Conservation (phyloP, 2,888 invertebrate genomes). For the Leptinotarsa peninsularis region DNA sequence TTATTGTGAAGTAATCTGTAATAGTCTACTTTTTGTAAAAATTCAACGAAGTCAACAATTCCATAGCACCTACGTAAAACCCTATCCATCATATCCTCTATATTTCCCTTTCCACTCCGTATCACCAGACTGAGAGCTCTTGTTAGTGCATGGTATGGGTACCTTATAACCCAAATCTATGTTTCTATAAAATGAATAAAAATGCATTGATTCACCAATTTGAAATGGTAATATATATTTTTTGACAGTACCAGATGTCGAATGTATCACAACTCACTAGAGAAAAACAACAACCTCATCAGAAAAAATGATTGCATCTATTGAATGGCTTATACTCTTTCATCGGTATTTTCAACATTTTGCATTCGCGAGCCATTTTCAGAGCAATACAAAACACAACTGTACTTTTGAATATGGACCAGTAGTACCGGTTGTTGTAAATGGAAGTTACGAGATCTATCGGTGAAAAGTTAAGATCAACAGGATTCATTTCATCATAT, state of each 20-base stretch:
- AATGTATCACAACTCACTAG: background rate
- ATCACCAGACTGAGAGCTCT: too few relatives aligned
- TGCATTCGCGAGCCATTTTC: conserved; percentile 52
- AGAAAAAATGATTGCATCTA: conserved; percentile 31
- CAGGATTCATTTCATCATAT: conserved; percentile 1
- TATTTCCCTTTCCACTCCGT: too few relatives aligned
- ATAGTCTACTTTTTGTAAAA: too few relatives aligned
- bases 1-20: too few relatives aligned
- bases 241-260: background rate
- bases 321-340: conserved; percentile 52
- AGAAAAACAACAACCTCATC: background rate
- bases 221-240: background rate
- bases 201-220: background rate
- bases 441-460: conserved; percentile 31
- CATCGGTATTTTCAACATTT: conserved; percentile 51
- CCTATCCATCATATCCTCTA: too few relatives aligned
- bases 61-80: too few relatives aligned
- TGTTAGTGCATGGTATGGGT: too few relatives aligned
- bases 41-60: too few relatives aligned
- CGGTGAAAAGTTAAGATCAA: conserved; percentile 23
- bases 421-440: conserved; percentile 45
- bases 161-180: too few relatives aligned
- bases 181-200: too few relatives aligned
- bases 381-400: conserved; percentile 50
- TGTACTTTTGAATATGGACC: conserved; percentile 47